Evolutionary conservation across 2,888 invertebrate species (phyloP).

Genomic region (Pandemis cinnamomeana): DNA sequence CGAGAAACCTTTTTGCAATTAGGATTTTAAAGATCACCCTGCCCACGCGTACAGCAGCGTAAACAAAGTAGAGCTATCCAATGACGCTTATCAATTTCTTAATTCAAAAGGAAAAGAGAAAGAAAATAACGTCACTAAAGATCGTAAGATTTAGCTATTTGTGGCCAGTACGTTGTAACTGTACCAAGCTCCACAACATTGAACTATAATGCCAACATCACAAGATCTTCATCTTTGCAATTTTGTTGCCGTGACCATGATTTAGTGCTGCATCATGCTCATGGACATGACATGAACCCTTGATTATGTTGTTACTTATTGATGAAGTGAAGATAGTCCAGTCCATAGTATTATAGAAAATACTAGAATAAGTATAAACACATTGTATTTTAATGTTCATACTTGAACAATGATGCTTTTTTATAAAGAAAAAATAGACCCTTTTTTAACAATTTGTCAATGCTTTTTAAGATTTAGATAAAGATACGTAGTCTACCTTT

Average conservation of each 20-base stretch:
- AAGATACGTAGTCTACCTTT: too few relatives aligned
- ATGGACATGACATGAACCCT: not conserved
- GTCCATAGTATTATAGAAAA: constrained; percentile 22
- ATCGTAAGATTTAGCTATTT: not conserved
- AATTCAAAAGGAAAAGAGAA: not conserved
- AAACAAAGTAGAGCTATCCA: too few relatives aligned
- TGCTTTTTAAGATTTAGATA: too few relatives aligned
- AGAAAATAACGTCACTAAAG: not conserved
- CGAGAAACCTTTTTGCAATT: too few relatives aligned
- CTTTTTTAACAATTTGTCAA: too few relatives aligned
- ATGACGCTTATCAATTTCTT: too few relatives aligned
- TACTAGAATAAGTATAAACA: constrained; percentile 1
- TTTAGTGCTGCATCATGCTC: constrained; percentile 23
- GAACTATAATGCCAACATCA: constrained; percentile 3
- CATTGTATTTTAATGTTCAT: not conserved
- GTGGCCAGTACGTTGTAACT: not conserved
- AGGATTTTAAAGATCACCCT: too few relatives aligned
- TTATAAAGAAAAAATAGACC: too few relatives aligned
- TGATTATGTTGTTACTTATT: constrained; percentile 28
- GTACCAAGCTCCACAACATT: not conserved
- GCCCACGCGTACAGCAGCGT: too few relatives aligned
- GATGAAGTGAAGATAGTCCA: constrained; percentile 20
- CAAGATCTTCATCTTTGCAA: constrained; percentile 12
- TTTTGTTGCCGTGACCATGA: constrained; percentile 17
- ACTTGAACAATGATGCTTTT: not conserved